These are phyloP conservation scores for Nomada ferruginata DNA, from an alignment of 2,888 invertebrate genomes.

Conservation along the genomic window DNA sequence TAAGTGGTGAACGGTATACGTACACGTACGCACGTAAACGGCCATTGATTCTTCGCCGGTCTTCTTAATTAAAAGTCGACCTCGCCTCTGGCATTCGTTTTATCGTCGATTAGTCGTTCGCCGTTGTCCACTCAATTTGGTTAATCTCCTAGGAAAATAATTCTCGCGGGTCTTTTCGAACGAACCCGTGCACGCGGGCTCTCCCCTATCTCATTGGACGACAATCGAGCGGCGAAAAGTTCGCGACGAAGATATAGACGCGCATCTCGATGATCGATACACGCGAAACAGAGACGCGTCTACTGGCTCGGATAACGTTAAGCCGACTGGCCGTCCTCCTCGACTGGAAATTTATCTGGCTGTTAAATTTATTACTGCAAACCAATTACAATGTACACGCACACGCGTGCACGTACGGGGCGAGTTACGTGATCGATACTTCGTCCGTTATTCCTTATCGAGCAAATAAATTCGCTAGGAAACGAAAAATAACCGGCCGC, in stretches of 20 bases:
- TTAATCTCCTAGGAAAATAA: background rate
- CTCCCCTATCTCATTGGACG: background rate
- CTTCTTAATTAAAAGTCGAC: conserved; percentile 68
- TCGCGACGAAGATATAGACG: conserved; percentile 39
- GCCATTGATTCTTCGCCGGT: conserved; percentile 63
- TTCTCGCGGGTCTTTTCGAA: background rate
- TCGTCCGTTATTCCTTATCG: conserved; percentile 45
- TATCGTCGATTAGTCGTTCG: conserved; percentile 26
- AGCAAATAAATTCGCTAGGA: conserved; percentile 47
- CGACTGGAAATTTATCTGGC: conserved; percentile 49
- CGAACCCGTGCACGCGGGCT: background rate
- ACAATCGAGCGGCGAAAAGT: conserved; percentile 6
- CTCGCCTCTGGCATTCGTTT: conserved; percentile 55
- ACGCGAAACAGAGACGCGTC: conserved; percentile 28
- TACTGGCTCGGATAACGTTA: conserved; percentile 44
- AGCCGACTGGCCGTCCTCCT: conserved; percentile 4
- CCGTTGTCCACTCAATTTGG: background rate
- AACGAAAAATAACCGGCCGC: conserved; percentile 19
- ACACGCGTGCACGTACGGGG: background rate
- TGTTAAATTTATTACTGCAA: conserved; percentile 51
- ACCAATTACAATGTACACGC: conserved; percentile 57
- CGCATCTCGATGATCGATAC: conserved; percentile 44
- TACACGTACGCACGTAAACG: conserved; percentile 9
- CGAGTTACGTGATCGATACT: conserved; percentile 56
- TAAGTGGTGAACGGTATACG: conserved; percentile 58